Base-by-base conservation (phyloP, 1,140 invertebrate genomes). In the Drosophila parabipectinata region DNA sequence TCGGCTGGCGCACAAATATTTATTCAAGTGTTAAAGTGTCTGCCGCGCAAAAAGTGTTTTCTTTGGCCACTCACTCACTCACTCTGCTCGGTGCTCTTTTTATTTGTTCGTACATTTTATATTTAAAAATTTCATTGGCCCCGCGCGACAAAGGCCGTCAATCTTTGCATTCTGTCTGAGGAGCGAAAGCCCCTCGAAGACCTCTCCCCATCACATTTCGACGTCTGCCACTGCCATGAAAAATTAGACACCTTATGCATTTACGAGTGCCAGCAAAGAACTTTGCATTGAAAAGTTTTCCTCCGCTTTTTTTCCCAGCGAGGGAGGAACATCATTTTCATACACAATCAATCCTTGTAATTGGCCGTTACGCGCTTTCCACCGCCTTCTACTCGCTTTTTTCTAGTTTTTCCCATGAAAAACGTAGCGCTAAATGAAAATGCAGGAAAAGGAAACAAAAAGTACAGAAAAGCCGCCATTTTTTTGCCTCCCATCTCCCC, bases 301-400 rank as follows among this genome's bases (percentile, higher is more conserved):
- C 41, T 44, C 14, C 15, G 8, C 14, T 37, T 14, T 41, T 41
- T 14, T 5, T 52, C 3, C 44, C 15, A 47, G 44, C 32, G 44
- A 48, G 63, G 64, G 64, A 57, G 14, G 56, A 75, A 75, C 76
- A 90, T 85, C 75, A 91, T 88, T 91, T 91, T 90, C 85, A 90
- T 88, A 90, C 90, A 90, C 85, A 91, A 91, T 91, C 90, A 91
- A 91, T 91, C 90, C 90, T 91, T 91, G 90, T 91, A 91, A 91
- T 91, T 91, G 90, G 84, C 83, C 79, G 83, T 89, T 83, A 83
- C 83, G 79, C 83, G 81, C 63, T 82, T 83, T 82, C 60, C 72
- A 37, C 59, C 53, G 4, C 28, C 48, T 37, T 32, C 9, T 37
- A 18, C 44, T 41, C 45, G 41, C 57, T 56, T 77, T 81, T 77